phyloP scores from a whole-genome alignment of 92 coral and sea anemone species.

The Virgularia gustaviana region DNA sequence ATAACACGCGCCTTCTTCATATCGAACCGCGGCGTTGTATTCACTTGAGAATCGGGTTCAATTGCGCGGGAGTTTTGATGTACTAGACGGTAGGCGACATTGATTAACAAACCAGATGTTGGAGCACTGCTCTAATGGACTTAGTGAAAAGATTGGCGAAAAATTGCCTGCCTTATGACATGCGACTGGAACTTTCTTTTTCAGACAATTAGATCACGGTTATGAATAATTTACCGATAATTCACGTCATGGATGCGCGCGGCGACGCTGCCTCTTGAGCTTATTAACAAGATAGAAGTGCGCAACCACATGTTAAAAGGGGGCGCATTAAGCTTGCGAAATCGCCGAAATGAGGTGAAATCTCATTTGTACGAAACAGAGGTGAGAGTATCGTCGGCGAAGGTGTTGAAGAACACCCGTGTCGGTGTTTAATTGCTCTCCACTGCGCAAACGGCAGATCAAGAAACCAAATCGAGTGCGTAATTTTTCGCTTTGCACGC shows the following conservation, averaged over 20 bases:
- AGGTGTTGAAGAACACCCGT: constrained; percentile 31
- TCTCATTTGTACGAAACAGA: background rate
- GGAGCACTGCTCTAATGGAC: constrained; percentile 9
- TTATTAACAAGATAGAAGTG: too few relatives aligned
- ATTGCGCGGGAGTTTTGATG: constrained; percentile 35
- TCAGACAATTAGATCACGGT: constrained; percentile 20
- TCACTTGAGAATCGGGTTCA: too few relatives aligned
- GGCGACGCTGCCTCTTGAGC: too few relatives aligned
- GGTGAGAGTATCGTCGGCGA: constrained; percentile 15
- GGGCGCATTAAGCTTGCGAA: too few relatives aligned
- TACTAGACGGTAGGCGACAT: constrained; percentile 3
- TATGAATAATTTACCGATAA: constrained; percentile 35
- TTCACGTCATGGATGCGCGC: constrained; percentile 37
- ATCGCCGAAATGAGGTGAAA: background rate
- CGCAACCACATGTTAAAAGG: too few relatives aligned
- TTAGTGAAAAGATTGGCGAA: constrained; percentile 19
- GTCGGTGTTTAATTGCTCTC: constrained; percentile 35
- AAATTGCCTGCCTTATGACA: constrained; percentile 25
- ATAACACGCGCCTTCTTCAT: too few relatives aligned
- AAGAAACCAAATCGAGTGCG: constrained; percentile 28
- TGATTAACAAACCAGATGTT: constrained; percentile 33
- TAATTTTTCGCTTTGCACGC: constrained; percentile 11
- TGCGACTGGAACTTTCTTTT: constrained; percentile 30
- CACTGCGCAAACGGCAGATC: constrained; percentile 39
- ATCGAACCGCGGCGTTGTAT: too few relatives aligned